A percentile compares a stretch with the other conserved stretches of the same genome.
Conservation (phyloP, 2,888 invertebrate genomes). For the Xiphydria camelus region DNA sequence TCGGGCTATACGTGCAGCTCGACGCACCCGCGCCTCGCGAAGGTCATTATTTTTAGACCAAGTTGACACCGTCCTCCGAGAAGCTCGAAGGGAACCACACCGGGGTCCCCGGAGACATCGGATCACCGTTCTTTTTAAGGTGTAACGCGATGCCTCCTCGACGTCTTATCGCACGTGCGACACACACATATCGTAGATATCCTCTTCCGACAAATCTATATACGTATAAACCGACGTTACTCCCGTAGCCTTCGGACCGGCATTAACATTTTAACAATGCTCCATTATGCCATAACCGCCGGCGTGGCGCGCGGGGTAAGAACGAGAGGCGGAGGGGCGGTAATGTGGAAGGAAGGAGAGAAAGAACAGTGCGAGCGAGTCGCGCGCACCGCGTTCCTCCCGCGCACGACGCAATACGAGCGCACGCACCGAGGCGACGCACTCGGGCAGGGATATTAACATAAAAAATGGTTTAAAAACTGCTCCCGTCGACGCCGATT, state of each 20-base stretch:
- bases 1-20: no score
- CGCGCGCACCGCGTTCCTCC: no score
- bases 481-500: conserved; percentile 19
- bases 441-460: conserved; percentile 27
- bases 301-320: conserved; percentile 10
- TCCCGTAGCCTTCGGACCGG: conserved; percentile 8
- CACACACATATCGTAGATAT: not conserved
- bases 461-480: conserved; percentile 47
- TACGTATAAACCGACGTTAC: no score
- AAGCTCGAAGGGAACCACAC: no score
- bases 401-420: not conserved
- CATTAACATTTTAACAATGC: conserved; percentile 50
- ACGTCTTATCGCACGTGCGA: no score
- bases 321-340: conserved; percentile 12
- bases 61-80: no score
- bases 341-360: conserved; percentile 8
- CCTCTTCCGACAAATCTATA: no score
- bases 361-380: no score
- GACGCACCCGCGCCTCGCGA: conserved; percentile 20
- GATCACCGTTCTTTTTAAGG: no score
- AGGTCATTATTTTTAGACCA: conserved; percentile 34
- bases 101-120: no score
- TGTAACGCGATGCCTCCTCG: no score
- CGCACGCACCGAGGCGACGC: not conserved
- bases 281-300: conserved; percentile 34